Conservation (phyloP, 2,113 vertebrate species). For the Pseudorectes ferrugineus region DNA sequence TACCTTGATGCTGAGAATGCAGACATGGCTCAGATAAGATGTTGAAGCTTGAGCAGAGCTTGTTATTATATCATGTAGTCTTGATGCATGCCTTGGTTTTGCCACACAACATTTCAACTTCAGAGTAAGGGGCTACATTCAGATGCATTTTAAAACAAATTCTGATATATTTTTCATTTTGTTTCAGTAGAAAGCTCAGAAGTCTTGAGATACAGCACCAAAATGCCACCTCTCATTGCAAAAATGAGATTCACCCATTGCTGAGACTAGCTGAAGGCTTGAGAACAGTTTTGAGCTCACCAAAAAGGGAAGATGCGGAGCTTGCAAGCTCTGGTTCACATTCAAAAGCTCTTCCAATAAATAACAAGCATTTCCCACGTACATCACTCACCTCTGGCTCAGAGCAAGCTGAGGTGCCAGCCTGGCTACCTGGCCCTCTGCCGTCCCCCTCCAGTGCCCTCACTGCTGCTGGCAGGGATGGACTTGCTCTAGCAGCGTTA, state of each 20-base stretch:
- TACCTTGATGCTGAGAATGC: not conserved
- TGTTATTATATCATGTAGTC: rapidly evolving
- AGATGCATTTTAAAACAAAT: not conserved
- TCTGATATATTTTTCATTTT: not conserved
- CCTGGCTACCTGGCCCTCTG: not conserved
- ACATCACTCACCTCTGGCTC: not conserved
- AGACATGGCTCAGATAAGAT: not conserved
- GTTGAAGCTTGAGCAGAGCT: not conserved
- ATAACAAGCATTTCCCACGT: not conserved
- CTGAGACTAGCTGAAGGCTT: not conserved
- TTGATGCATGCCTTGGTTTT: not conserved
- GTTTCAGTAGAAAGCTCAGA: not conserved
- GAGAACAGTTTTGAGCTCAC: not conserved
- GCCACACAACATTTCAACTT: not conserved
- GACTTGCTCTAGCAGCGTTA: not conserved
- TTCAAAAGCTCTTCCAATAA: not conserved
- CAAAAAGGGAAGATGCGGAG: not conserved
- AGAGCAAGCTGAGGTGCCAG: not conserved
- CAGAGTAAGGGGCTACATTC: not conserved
- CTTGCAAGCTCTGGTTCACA: not conserved
- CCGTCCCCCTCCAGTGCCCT: not conserved
- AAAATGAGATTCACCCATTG: not conserved
- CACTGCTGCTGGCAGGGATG: not conserved
- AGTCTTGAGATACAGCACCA: not conserved
- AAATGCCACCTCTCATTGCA: not conserved